Base-by-base conservation (phyloP, 1,140 invertebrate genomes). In the Dryas iulia region DNA sequence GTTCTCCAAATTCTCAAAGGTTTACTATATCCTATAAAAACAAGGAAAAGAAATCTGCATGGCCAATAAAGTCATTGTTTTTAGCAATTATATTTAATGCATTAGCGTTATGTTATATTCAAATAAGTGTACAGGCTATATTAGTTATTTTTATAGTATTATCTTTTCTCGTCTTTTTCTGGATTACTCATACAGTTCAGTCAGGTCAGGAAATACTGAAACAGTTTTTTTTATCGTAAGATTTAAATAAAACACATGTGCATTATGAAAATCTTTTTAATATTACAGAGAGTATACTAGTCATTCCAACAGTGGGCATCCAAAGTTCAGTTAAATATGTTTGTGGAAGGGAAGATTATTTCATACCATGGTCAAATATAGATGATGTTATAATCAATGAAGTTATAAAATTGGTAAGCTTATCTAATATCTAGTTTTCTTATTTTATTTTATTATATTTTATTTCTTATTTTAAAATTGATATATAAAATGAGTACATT, bases 341-440 rank as follows among this genome's bases (percentile, higher is more conserved):
- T 1, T 79, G 73, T 72, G 87, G 89, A 52, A 71, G 74, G 69
- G 82, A 87, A 73, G 81, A 89, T 35, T 76, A 79, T 54, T 91
- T 85, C 75, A 72, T 91, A 3, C 76, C 87, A 31, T 91, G 89
- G 89, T 69, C 79, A 0, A 82, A 71, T 65, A 83, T 91, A 66
- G 87, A 89, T 76, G 89, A 91, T 79, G 78, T 91, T 53, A 84
- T 91, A 53, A 90, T 91, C 47, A 87, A 89, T 82, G 89, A 91
- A 84, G 89, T 90, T 61, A 81, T 91, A 52, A 83, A 88, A 72
- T 71, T 89, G 74, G 87, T 91, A 72, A 83, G 77, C 66, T 24
- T 23, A 18, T 58, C 26, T 5, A 4, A 61, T 23, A 47, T 47
- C 24, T 25, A 3, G 14, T 21, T 14, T 2, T 30, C 25, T 3